Base-by-base conservation (phyloP, 2,888 invertebrate species). In the Saturnia pavonia region DNA sequence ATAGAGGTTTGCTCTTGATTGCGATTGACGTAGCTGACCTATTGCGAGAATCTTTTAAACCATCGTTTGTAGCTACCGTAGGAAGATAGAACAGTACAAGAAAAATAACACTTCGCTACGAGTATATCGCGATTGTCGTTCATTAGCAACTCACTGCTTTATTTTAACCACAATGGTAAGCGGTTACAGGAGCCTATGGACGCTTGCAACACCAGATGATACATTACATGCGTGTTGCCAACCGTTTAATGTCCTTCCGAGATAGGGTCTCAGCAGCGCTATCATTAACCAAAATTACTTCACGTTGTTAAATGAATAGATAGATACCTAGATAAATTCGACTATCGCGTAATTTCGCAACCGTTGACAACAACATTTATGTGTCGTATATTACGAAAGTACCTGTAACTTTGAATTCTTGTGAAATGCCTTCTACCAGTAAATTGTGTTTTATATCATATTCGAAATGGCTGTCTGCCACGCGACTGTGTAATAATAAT, bases 391-490 rank as follows among this genome's bases (percentile, higher is more conserved):
- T 60, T 60, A 60, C 25, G 57, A 60, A 60, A 60, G 25, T 60
- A 27, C 27, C 14, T 60, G 25, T 60, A 60, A 60, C 57, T 19
- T 60, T 60, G 25, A 60, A 60, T 60, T 60, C 57, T 27, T 60
- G 57, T 60, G 27, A 60, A 60, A 60, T 60, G 27, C 57, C 25
- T 60, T 60, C 57, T 11, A 60, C 25, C 12, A 60, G 25, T 60
- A 60, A 60, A 54, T 11, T 54, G 12, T 54, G 54, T 54, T 54
- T 54, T 54, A 54, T 54, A 54, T 54, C 54, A 54, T 54, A 54
- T 54, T 54, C 54, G 54, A 54, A 54, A 54, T 25, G 25, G 57
- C 57, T 60, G 27, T 27, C 9, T 27, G 57, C 57, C 57, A 60
- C 57, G 57, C 57, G 27, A 60, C 4, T 27, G 57, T 60, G 57